Evolutionary conservation across 2,888 invertebrate genomes (phyloP).

Genomic region (Aleiodes alternator): DNA sequence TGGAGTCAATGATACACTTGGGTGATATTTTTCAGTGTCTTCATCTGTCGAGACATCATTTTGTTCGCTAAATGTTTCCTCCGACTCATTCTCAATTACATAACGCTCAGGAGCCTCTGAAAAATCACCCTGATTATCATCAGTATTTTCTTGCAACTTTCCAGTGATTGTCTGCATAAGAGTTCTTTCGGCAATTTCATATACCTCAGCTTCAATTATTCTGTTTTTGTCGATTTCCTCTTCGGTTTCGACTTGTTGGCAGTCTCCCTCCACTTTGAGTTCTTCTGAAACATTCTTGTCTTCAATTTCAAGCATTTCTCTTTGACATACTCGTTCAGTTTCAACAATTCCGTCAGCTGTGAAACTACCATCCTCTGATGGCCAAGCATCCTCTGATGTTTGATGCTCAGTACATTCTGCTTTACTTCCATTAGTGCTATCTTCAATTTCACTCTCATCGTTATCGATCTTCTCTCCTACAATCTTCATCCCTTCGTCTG

Average conservation of each 20-base stretch:
- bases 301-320: no score
- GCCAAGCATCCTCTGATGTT: neutral
- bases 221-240: no score
- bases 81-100: slow-evolving; percentile 6
- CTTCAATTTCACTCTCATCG: neutral
- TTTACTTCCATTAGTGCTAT: neutral
- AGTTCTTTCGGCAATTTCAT: neutral
- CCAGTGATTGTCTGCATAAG: neutral
- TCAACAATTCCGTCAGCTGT: neutral
- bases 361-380: neutral
- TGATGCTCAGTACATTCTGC: neutral
- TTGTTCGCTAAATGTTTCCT: neutral
- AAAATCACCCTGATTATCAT: no score
- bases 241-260: no score
- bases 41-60: neutral
- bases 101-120: neutral
- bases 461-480: no score
- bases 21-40: neutral
- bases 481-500: no score
- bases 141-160: neutral
- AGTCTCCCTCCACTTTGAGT: no score
- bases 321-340: neutral
- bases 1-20: neutral
- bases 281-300: no score
- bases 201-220: no score